A percentile compares a stretch with the other conserved stretches of the same genome.
Conservation (phyloP, 1,140 invertebrate genomes). For the Antheraea pernyi region DNA sequence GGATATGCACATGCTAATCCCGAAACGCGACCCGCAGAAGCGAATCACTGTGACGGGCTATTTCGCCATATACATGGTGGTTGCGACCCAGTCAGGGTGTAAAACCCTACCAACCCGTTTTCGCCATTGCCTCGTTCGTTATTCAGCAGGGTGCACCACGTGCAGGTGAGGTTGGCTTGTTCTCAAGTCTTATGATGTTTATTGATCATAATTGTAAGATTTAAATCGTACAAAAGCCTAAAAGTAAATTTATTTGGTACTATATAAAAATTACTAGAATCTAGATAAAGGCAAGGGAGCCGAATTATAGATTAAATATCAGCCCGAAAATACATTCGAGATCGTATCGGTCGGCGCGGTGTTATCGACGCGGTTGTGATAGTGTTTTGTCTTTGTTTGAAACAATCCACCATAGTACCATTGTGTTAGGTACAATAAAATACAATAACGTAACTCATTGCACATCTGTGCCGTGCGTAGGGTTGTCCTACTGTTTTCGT, state of each 20-base stretch:
- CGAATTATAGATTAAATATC: background rate
- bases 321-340: background rate
- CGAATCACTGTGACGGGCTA: too few relatives aligned
- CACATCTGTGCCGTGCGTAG: slow-evolving; percentile 23
- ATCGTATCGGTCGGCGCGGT: background rate
- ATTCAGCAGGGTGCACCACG: too few relatives aligned
- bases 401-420: slow-evolving; percentile 31
- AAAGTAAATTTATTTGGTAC: background rate
- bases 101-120: too few relatives aligned
- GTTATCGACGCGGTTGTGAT: slow-evolving; percentile 21
- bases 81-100: too few relatives aligned
- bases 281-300: background rate
- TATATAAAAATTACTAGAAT: background rate
- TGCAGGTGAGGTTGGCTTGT: too few relatives aligned
- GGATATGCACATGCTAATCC: too few relatives aligned
- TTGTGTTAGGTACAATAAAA: slow-evolving; percentile 42
- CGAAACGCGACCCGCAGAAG: too few relatives aligned
- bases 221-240: background rate
- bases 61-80: too few relatives aligned
- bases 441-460: slow-evolving; percentile 29
- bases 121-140: too few relatives aligned
- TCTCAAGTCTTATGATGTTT: too few relatives aligned
- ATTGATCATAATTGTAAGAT: too few relatives aligned
- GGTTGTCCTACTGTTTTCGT: background rate
- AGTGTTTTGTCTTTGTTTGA: slow-evolving; percentile 42